phyloP scores from a whole-genome alignment of 2,888 invertebrate genomes.

The Cryptocheilus praepositus region DNA sequence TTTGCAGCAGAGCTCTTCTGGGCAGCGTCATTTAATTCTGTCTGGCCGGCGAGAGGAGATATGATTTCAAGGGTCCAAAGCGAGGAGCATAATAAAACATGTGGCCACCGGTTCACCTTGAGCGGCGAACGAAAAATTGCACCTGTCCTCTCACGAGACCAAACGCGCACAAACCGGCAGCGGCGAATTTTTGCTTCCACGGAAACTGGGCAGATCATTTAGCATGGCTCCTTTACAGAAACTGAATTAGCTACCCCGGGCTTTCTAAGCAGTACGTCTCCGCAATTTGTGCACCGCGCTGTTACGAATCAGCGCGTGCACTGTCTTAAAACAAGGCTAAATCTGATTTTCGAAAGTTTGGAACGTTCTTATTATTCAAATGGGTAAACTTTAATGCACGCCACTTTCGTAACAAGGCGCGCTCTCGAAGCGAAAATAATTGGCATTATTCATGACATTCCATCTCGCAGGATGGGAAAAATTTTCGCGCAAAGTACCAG shows the following conservation, averaged over 20 bases:
- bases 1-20: neutral
- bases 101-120: slow-evolving; percentile 63
- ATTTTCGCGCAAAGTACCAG: too few species aligned
- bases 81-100: slow-evolving; percentile 50
- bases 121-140: slow-evolving; percentile 52
- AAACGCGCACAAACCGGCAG: too few species aligned
- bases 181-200: slow-evolving; percentile 40
- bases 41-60: slow-evolving; percentile 20
- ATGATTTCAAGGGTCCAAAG: slow-evolving; percentile 46
- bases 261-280: neutral
- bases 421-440: too few species aligned
- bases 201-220: slow-evolving; percentile 29
- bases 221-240: neutral
- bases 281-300: neutral
- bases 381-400: too few species aligned
- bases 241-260: slow-evolving; percentile 6
- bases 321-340: too few species aligned
- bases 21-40: slow-evolving; percentile 11
- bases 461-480: neutral
- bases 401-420: too few species aligned
- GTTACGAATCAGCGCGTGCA: neutral
- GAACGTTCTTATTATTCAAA: too few species aligned
- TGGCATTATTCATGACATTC: too few species aligned
- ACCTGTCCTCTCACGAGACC: slow-evolving; percentile 42
- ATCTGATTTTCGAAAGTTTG: too few species aligned